Evolutionary conservation across 2,888 invertebrate genomes (phyloP).

Genomic region (Drosophila mercatorum): DNA sequence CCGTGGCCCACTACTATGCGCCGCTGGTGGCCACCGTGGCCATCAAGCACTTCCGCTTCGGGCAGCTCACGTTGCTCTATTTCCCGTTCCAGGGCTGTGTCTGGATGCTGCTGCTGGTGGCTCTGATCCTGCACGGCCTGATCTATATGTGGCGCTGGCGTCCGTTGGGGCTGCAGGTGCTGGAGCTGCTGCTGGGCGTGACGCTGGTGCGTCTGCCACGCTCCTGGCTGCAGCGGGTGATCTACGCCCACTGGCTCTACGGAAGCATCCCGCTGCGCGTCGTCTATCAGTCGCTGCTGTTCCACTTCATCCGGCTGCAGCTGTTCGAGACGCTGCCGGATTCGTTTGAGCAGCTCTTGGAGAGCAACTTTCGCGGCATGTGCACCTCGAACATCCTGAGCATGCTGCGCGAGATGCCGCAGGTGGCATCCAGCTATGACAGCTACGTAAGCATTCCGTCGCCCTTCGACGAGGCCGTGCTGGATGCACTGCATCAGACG

Average conservation of each 20-base stretch:
- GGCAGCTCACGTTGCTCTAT: conserved; percentile 44
- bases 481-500: conserved; percentile 38
- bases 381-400: conserved; percentile 44
- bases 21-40: conserved; percentile 55
- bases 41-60: conserved; percentile 42
- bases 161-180: conserved; percentile 35
- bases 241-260: conserved; percentile 61
- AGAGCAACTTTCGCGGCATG: conserved; percentile 38
- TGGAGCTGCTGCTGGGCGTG: conserved; percentile 54
- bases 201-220: conserved; percentile 39
- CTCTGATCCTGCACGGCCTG: conserved; percentile 38
- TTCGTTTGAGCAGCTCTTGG: conserved; percentile 52
- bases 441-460: conserved; percentile 32
- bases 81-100: conserved; percentile 58
- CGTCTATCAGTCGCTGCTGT: conserved; percentile 73
- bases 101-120: conserved; percentile 50
- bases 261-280: conserved; percentile 61
- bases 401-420: conserved; percentile 51
- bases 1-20: conserved; percentile 66
- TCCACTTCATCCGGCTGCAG: conserved; percentile 67
- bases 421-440: conserved; percentile 11
- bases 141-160: conserved; percentile 46
- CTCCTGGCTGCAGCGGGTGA: conserved; percentile 53
- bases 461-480: conserved; percentile 40
- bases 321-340: conserved; percentile 35